Percentiles rank a stretch among this genome's conserved stretches.
phyloP scores from a whole-genome alignment of 2,888 invertebrate genomes.

The Himalopsyche tibetana region DNA sequence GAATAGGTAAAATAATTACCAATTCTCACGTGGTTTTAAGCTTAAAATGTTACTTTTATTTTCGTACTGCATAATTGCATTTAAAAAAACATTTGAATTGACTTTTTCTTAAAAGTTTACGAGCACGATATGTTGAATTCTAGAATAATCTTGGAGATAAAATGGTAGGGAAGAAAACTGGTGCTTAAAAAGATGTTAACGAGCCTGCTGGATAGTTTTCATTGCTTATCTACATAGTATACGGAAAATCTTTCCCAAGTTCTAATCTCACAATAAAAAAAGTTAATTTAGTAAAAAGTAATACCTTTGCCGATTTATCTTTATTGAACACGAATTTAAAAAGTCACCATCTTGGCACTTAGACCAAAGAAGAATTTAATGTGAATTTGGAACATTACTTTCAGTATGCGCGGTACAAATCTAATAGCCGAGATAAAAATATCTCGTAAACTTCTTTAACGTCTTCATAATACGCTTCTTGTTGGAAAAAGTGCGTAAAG shows the following conservation, averaged over 20 bases:
- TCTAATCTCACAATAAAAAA: not conserved
- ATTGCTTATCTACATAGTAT: not conserved
- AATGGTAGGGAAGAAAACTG: no score
- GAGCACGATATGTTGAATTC: no score
- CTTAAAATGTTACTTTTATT: no score
- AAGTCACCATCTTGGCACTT: not conserved
- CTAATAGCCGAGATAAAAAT: conserved; percentile 30
- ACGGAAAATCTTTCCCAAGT: not conserved
- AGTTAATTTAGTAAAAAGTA: not conserved
- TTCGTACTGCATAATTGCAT: no score
- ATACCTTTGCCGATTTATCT: not conserved
- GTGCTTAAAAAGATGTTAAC: no score
- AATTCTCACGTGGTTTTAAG: no score
- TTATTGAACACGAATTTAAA: conserved; percentile 11
- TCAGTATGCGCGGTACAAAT: conserved; percentile 16
- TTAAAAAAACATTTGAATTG: no score
- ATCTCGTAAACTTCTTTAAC: conserved; percentile 20
- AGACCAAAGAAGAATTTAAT: not conserved
- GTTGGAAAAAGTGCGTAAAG: conserved; percentile 5
- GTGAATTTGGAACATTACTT: not conserved
- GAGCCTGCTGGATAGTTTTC: no score
- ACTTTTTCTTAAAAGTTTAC: no score
- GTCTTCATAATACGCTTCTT: conserved; percentile 22
- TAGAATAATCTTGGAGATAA: no score
- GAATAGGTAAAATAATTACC: not conserved